Conservation (phyloP, 30 jellyfish, hydroid and myxozoan species). For the Aurelia coerulea region DNA sequence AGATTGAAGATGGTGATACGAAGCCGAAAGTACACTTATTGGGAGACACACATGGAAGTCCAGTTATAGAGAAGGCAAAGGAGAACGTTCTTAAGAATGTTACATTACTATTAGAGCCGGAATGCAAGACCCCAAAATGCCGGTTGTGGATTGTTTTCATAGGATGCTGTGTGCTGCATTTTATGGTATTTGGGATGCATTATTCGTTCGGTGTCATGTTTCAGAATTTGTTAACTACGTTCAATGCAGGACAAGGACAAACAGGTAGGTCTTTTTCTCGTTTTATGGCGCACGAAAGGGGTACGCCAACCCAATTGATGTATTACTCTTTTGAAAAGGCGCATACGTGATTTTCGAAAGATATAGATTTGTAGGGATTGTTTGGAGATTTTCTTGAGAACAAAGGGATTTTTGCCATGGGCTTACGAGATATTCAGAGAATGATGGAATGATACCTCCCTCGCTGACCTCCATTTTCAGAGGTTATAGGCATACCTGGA, state of each 20-base stretch:
- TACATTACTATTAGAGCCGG: constrained; percentile 12
- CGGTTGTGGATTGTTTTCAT: constrained; percentile 70
- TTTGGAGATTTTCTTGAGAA: no score
- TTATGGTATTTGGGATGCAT: constrained; percentile 95
- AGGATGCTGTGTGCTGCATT: constrained; percentile 74
- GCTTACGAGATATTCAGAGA: no score
- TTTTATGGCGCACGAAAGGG: not conserved
- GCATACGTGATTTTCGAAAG: no score
- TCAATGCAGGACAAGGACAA: constrained; percentile 86
- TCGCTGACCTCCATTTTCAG: no score
- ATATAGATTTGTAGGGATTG: no score
- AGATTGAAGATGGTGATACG: no score
- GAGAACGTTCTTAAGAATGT: constrained; percentile 3
- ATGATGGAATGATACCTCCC: no score
- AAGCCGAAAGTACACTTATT: not conserved
- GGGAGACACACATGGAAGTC: not conserved
- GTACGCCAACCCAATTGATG: no score
- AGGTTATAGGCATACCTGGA: no score
- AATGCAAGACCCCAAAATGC: constrained; percentile 29
- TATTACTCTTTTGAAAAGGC: no score
- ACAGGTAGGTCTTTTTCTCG: constrained; percentile 70
- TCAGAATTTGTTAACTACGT: constrained; percentile 69
- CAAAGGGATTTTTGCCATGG: no score
- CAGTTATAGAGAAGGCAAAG: not conserved
- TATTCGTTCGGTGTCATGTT: constrained; percentile 93